Evolutionary conservation across 2,888 invertebrate genomes (phyloP).

Genomic region (Troides helena): DNA sequence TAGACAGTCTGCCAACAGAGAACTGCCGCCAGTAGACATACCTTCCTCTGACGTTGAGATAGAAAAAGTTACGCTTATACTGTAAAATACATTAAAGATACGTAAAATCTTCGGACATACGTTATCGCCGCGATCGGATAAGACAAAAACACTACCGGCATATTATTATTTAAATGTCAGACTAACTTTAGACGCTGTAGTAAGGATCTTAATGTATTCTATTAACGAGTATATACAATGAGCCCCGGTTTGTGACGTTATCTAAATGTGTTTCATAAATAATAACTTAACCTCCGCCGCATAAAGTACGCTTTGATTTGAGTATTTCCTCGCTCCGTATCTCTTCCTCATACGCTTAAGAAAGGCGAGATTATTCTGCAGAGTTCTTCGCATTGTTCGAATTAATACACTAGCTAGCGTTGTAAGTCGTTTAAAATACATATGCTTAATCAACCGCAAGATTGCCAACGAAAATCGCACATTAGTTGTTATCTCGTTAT

Average conservation of each 20-base stretch:
- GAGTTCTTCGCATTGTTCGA: conserved; percentile 2
- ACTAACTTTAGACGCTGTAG: conserved; percentile 8
- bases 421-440: neutral
- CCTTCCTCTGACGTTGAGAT: too few relatives aligned
- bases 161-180: conserved; percentile 19
- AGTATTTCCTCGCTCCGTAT: conserved; percentile 27
- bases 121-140: neutral
- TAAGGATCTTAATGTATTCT: conserved; percentile 27
- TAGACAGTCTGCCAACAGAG: too few relatives aligned
- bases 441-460: neutral
- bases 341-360: conserved; percentile 27
- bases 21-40: too few relatives aligned
- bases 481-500: too few relatives aligned
- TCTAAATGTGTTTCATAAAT: conserved; percentile 28
- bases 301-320: conserved; percentile 26
- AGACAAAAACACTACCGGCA: conserved; percentile 1
- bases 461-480: too few relatives aligned
- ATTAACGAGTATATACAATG: conserved; percentile 18
- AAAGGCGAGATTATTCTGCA: conserved; percentile 20
- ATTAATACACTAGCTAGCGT: neutral
- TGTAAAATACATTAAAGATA: neutral
- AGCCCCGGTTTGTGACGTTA: conserved; percentile 26
- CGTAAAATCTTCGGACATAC: neutral
- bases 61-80: neutral
- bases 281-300: conserved; percentile 27